Base-by-base conservation (phyloP, 2,888 invertebrate species). In the Cheilosia scutellata region DNA sequence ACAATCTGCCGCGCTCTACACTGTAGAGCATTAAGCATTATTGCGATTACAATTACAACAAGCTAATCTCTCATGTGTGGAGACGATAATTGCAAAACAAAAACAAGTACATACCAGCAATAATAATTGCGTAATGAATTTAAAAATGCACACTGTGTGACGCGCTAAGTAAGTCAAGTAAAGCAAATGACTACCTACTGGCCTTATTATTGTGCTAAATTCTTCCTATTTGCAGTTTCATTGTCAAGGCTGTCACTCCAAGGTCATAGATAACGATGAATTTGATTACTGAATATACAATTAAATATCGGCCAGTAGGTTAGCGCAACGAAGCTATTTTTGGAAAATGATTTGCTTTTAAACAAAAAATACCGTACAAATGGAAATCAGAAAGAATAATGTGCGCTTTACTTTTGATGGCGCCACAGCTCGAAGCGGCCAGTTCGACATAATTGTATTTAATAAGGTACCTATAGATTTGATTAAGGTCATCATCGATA, bases 121-220 rank as follows among this genome's bases (percentile, higher is more conserved):
- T 31, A 70, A 70, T 47, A 57, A 33, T 70, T 70, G 70, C 70
- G 57, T 57, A 70, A 70, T 70, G 33, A 6, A 29, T 57, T 33
- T 42, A 53, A 51, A 66, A 66, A 53, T 11, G 51, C 51, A 51
- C 16, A 40, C 11, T 16, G 11, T 53, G 66, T 66, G 66, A 66
- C 66, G 66, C 37, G 20, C 5, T 33, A 53, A 11, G 16, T 29
- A 42, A 66, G 51, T 42, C 51, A 66, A 42, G 53, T 66, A 53
- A 66, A 66, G 16, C 53, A 53, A 66, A 53, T 42, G 66, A 37
- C 40, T 55, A 29, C 27, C 40, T 55, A 29, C 27, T 66, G 42
- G 53, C 53, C 29, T 66, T 53, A 16, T 53, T 53, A 53, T 66
- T 53, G 37, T 40, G 27, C 25, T 53, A 29, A 16, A 66, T 40